A percentile compares a stretch with the other conserved stretches of the same genome.
These are phyloP conservation scores for Caenorhabditis briggsae DNA, from an alignment of 1,140 invertebrate species.

Conservation along the genomic window DNA sequence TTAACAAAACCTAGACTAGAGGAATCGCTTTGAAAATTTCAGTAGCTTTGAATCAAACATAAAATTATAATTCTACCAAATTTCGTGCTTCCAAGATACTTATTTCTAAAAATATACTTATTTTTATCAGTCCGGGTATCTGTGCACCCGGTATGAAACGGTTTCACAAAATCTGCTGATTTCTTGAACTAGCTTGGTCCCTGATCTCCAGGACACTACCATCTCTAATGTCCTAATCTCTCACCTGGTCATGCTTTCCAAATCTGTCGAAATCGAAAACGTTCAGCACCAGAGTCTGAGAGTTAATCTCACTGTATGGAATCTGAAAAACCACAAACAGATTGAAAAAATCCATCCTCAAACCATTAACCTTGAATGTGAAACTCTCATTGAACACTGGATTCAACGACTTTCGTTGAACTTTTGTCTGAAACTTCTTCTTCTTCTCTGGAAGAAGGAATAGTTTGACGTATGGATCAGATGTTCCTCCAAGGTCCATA, in stretches of 20 bases:
- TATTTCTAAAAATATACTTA: too few species aligned
- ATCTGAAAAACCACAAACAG: slow-evolving; percentile 66
- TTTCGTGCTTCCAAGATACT: too few species aligned
- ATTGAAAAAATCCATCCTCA: not conserved
- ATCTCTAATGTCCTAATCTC: not conserved
- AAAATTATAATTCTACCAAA: too few species aligned
- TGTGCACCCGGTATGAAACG: too few species aligned
- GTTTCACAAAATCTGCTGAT: too few species aligned
- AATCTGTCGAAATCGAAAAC: slow-evolving; percentile 92
- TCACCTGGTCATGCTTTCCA: slow-evolving; percentile 85
- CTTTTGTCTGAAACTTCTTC: slow-evolving; percentile 79
- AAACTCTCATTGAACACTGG: slow-evolving; percentile 79
- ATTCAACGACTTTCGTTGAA: slow-evolving; percentile 79
- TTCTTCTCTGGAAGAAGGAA: slow-evolving; percentile 79
- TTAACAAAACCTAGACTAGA: too few species aligned
- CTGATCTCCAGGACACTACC: too few species aligned
- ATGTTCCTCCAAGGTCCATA: slow-evolving; percentile 74
- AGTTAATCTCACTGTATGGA: slow-evolving; percentile 76
- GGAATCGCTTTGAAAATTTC: too few species aligned
- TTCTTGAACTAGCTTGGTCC: too few species aligned
- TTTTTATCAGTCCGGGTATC: too few species aligned
- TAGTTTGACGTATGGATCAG: slow-evolving; percentile 78
- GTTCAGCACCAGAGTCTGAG: slow-evolving; percentile 83
- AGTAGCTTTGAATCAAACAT: too few species aligned
- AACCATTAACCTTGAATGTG: slow-evolving; percentile 72